Evolutionary conservation across 2,888 invertebrate species (phyloP), one percentile per base, ranked within the genome.

Genomic region (Drosophila birchii): DNA sequence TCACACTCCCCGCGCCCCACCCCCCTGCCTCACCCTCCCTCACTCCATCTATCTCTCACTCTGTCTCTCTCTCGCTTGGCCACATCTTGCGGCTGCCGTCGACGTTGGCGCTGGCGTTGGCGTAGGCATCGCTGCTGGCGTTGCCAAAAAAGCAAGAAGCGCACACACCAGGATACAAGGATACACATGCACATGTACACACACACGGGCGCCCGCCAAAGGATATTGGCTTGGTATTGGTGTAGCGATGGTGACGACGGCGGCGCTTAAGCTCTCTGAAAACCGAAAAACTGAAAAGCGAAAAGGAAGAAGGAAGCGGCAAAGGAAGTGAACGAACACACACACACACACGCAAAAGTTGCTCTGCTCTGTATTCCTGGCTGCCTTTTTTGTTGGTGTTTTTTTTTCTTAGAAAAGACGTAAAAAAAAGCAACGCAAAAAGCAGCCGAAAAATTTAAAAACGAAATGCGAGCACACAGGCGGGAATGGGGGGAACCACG

Each of bases 281-380:
- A 61, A 55, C 60, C 56, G 56, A 53, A 60, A 56, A 38, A 43
- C 32, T 32, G 64, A 64, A 63, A 64, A 64, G 38, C 61, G 45
- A 67, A 86, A 86, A 83, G 81, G 84, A 88, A 86, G 84, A 88
- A 89, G 88, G 85, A 88, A 87, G 86, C 82, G 80, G 85, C 82
- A 78, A 85, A 88, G 85, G 89, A 88, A 88, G 84, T 81, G 78
- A 86, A 86, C 76, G 59, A 23, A 14, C 51, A 53, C 34, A 51
- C 34, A 51, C 51, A 18, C n/a, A 32, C 1, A 56, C 44, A 67
- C 59, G 67, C 54, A 62, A 56, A 57, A 26, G 43, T 58, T 29
- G 44, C 59, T 58, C 57, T 34, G 16, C 49, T 63, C 53, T 53
- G 43, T 63, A 70, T 53, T 51, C 59, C 32, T 45, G 63, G 41